Percentiles rank a stretch among this genome's conserved stretches.
phyloP scores from a whole-genome alignment of 2,888 invertebrate genomes.

The Augiades crinisus region DNA sequence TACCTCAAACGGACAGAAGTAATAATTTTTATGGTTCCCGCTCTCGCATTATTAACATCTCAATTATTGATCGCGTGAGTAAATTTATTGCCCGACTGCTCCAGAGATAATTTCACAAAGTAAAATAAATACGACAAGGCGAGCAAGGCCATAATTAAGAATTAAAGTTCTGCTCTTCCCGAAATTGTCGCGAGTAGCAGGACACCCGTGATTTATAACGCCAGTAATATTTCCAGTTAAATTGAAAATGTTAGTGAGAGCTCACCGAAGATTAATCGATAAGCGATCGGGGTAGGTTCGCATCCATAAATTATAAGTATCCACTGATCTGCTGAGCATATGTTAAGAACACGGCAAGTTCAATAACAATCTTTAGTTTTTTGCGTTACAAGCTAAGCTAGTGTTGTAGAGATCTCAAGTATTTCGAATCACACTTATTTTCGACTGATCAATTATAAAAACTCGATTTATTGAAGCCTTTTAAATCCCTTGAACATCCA shows the following conservation, averaged over 20 bases:
- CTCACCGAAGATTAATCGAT: conserved; percentile 52
- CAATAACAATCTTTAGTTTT: background rate
- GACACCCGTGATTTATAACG: conserved; percentile 60
- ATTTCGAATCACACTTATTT: no score
- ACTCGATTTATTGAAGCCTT: no score
- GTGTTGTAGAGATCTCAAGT: no score
- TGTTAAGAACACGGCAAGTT: conserved; percentile 2
- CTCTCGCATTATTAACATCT: conserved; percentile 52
- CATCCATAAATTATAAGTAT: conserved; percentile 38
- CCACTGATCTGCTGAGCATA: conserved; percentile 24
- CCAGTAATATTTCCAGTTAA: conserved; percentile 61
- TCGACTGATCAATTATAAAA: no score
- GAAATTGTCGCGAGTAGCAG: conserved; percentile 60
- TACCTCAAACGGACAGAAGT: background rate
- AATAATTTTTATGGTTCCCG: conserved; percentile 6
- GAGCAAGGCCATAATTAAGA: conserved; percentile 69
- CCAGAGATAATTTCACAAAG: conserved; percentile 57
- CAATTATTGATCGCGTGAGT: conserved; percentile 59
- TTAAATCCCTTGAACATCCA: no score
- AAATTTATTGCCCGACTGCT: conserved; percentile 53
- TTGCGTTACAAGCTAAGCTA: background rate
- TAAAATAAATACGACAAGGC: conserved; percentile 64
- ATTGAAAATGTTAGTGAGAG: conserved; percentile 59
- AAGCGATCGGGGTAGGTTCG: conserved; percentile 39
- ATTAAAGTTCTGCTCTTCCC: conserved; percentile 62